Base-by-base conservation (phyloP, 1,140 invertebrate genomes). In the Ceratoteleas bidentatus region DNA sequence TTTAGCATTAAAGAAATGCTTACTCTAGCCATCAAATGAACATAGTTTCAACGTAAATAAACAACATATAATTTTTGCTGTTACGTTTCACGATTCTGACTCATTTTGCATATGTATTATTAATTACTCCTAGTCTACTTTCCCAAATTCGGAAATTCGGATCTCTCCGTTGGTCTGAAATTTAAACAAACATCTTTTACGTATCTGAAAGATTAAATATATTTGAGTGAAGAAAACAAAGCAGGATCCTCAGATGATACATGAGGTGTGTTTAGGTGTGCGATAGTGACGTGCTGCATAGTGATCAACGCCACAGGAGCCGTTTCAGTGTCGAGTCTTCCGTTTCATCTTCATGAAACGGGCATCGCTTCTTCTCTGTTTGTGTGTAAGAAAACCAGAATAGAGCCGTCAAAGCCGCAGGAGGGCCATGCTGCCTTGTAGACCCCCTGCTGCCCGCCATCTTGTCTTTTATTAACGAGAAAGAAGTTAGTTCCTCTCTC, bases 331-430 rank as follows among this genome's bases (percentile, higher is more conserved):
- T 86, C 84, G 86, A 84, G 81, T 84, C 77, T 85, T 79, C 82
- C 77, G 78, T 83, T 85, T 64, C 73, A 74, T 83, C 85, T 76
- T 73, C 75, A 78, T 75, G 75, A 68, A 36, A 50, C 43, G 33
- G 52, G 84, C 81, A 82, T 83, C 81, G 76, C 57, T 50, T 77
- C 80, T 64, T 82, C 66, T 77, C 75, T 74, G 73, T 85, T 81
- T 81, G 69, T 69, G 58, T 36, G 49, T 87, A 91, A 90, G 87
- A 89, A 88, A 85, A 88, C 86, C 85, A 85, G 87, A 89, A 91
- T 91, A 92, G 90, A 92, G 90, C 90, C 89, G 90, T 92, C 91
- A 92, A 90, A 92, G 85, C 91, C 87, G 76, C 90, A 87, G 91
- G 90, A 87, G 91, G 90, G 83, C 88, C 76, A 62, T 85, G 86